Base-by-base conservation (phyloP, 2,113 vertebrate species). In the Dromiciops gliroides region DNA sequence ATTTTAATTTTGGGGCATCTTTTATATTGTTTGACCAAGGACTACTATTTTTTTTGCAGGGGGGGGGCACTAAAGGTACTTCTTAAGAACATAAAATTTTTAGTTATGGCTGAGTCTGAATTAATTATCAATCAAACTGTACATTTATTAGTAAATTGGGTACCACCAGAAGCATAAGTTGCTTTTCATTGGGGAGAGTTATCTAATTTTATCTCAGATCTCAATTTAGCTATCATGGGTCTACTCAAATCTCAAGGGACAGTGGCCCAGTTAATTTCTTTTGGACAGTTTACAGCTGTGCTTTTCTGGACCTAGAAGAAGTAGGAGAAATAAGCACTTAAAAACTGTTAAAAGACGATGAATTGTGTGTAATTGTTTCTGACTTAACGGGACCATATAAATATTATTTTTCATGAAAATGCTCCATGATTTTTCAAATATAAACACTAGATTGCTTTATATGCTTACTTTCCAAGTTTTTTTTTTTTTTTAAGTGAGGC, bases 381-480 rank as follows among this genome's bases (percentile, higher is more conserved):
- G 90, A 56, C 3, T 90, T 92, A 2, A 50, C 56, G 94, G 25
- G 91, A n/a, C 89, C 26, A 9, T 37, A 25, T 51, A 89, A 83
- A 92, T 97, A 93, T 56, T 92, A 48, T n/a, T 94, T 92, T 22
- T 89, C 9, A 75, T 44, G 92, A 14, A 92, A 93, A 90, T 56
- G 0, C 0, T 14, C 56, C 49, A 31, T 67, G 26, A 53, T 51
- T 93, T 95, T 97, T 94, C 51, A 92, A 3, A 28, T 31, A 25
- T 67, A 11, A n/a, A n/a, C n/a, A 92, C 31, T 47, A 50, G 44
- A 75, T 92, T 95, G 24, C 26, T 25, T 91, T 93, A 88, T 26
- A 10, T 60, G 48, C 24, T 95, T 97, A 48, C 16, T 93, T 97
- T 90, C 95, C 49, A 51, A 10, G 8, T n/a, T n/a, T n/a, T n/a